Evolutionary conservation across 2,113 vertebrate genomes (phyloP).

Genomic region (Recurvirostra avosetta): DNA sequence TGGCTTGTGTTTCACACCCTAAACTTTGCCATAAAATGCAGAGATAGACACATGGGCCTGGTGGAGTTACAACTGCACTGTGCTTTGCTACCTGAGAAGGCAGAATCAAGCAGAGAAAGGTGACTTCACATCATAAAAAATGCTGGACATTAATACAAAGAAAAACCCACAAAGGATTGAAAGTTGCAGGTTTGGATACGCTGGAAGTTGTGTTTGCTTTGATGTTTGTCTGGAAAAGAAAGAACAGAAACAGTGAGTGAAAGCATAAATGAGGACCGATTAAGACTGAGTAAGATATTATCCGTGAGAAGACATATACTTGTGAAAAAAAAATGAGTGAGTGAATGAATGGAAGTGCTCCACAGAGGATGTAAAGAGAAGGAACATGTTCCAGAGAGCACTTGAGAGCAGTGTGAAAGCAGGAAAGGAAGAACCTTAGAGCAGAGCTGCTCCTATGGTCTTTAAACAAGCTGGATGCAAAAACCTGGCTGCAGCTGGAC

Average conservation of each 20-base stretch:
- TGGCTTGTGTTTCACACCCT: not conserved
- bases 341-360: not conserved
- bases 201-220: constrained; percentile 8
- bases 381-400: not conserved
- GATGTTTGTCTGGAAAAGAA: not conserved
- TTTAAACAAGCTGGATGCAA: not conserved
- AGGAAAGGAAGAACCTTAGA: not conserved
- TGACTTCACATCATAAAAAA: not conserved
- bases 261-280: not conserved
- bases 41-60: not conserved
- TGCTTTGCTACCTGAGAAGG: not conserved
- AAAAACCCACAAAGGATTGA: not conserved
- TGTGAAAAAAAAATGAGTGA: not conserved
- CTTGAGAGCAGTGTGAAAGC: not conserved
- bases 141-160: not conserved
- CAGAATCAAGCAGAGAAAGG: not conserved
- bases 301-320: not conserved
- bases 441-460: not conserved
- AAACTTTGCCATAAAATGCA: constrained; percentile 5
- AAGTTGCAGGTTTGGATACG: not conserved
- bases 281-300: not conserved
- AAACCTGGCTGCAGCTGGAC: not conserved
- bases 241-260: not conserved
- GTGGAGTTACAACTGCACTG: not conserved
- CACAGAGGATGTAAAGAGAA: not conserved